Evolutionary conservation across 2,888 invertebrate species (phyloP).

Genomic region (Cephus pulcher): DNA sequence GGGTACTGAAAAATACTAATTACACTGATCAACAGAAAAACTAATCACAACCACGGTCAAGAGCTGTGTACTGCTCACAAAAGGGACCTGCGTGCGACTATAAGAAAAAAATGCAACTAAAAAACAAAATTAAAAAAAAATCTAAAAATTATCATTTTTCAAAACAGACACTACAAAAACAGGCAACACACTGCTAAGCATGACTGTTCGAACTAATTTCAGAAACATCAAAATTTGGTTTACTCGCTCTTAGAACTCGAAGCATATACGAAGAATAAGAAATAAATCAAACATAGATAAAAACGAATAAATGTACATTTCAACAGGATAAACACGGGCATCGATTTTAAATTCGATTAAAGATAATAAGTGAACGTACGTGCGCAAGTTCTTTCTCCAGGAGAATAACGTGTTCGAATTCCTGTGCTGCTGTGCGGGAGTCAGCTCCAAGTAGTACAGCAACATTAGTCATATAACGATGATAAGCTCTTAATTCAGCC

Average conservation of each 20-base stretch:
- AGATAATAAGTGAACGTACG: constrained; percentile 66
- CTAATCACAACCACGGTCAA: constrained; percentile 12
- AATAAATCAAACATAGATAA: not conserved
- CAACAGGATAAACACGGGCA: not conserved
- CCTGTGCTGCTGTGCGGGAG: constrained; percentile 72
- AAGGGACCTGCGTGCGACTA: constrained; percentile 4
- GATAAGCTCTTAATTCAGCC: constrained; percentile 82
- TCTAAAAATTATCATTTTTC: not conserved
- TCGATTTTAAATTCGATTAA: not conserved
- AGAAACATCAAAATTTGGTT: not conserved
- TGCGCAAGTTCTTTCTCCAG: constrained; percentile 86
- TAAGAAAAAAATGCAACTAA: not conserved
- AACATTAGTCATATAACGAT: constrained; percentile 84
- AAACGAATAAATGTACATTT: not conserved
- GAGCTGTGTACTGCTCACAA: constrained; percentile 17
- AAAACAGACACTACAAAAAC: not conserved
- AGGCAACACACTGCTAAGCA: not conserved
- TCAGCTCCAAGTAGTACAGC: constrained; percentile 82
- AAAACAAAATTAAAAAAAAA: not conserved
- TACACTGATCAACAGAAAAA: not conserved
- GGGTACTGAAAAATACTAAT: not conserved
- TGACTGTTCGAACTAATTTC: not conserved
- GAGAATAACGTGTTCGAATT: constrained; percentile 78
- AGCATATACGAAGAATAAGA: not conserved
- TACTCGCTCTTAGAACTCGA: not conserved